Conservation (phyloP, 2,797 vertebrate species). For the Tolypeutes matacus region DNA sequence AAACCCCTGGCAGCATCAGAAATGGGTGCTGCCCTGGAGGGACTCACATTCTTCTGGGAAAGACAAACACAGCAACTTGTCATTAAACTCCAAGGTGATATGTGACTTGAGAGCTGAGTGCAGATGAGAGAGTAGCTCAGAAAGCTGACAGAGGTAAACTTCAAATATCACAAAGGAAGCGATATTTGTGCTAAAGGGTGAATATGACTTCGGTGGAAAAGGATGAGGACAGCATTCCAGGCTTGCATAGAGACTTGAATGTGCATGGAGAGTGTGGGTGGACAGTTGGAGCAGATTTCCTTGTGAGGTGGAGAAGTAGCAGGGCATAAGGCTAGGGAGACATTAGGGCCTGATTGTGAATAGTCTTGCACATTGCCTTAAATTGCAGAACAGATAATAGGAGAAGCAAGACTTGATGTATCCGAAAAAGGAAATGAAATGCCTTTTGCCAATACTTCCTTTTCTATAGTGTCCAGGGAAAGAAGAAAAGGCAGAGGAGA, state of each 20-base stretch:
- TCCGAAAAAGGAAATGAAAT: neutral
- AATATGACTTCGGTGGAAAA: neutral
- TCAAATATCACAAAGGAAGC: neutral
- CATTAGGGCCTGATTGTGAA: neutral
- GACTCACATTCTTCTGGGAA: neutral
- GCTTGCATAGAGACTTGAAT: neutral
- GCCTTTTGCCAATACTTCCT: neutral
- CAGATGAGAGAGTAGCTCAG: neutral
- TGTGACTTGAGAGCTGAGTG: neutral
- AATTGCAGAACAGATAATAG: neutral
- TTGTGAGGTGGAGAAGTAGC: neutral
- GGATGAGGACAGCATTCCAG: neutral
- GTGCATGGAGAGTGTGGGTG: neutral
- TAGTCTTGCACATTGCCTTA: neutral
- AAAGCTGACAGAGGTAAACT: neutral
- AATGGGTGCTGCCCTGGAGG: neutral
- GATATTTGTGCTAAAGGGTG: neutral
- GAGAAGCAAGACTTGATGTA: neutral
- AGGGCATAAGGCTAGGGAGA: neutral
- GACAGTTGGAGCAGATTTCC: neutral
- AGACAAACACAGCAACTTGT: neutral
- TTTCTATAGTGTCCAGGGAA: neutral
- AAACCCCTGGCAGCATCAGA: neutral
- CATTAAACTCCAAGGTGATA: neutral
- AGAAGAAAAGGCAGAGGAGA: neutral